Evolutionary conservation across 2,888 invertebrate genomes (phyloP).

Genomic region (Baccha elongata): DNA sequence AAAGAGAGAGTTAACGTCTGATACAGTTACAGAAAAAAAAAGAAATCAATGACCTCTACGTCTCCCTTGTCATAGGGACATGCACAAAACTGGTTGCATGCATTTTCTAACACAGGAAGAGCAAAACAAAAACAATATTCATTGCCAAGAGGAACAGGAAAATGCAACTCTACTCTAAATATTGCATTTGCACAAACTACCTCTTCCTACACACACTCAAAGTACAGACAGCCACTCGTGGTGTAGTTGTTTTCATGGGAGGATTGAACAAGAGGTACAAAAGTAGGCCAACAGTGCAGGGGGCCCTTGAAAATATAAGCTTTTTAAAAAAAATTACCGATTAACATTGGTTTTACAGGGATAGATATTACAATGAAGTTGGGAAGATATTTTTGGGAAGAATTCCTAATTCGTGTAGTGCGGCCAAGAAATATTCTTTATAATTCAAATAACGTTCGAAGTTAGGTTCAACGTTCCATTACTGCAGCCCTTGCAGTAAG

Average conservation of each 20-base stretch:
- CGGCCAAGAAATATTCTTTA: too few species aligned
- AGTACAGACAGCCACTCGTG: not conserved
- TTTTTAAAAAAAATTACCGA: too few species aligned
- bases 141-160: conserved; percentile 64
- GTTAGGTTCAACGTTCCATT: too few species aligned
- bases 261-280: not conserved
- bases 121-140: conserved; percentile 51
- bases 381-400: too few species aligned
- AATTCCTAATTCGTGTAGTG: too few species aligned
- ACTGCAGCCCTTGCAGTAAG: too few species aligned
- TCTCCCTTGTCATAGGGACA: not conserved
- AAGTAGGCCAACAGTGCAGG: not conserved
- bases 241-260: conserved; percentile 13
- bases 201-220: conserved; percentile 17
- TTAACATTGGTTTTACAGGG: too few species aligned
- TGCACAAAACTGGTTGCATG: conserved; percentile 58
- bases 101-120: conserved; percentile 53
- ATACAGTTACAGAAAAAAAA: conserved; percentile 7
- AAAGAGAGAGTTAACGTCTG: conserved; percentile 43
- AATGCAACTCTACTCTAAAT: conserved; percentile 63
- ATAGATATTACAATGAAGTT: too few species aligned
- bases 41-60: conserved; percentile 65
- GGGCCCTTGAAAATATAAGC: not conserved
- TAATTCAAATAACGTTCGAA: too few species aligned
- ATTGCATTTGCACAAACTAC: conserved; percentile 59